Conservation (phyloP, 2,113 vertebrate species). For the Odontesthes bonariensis region DNA sequence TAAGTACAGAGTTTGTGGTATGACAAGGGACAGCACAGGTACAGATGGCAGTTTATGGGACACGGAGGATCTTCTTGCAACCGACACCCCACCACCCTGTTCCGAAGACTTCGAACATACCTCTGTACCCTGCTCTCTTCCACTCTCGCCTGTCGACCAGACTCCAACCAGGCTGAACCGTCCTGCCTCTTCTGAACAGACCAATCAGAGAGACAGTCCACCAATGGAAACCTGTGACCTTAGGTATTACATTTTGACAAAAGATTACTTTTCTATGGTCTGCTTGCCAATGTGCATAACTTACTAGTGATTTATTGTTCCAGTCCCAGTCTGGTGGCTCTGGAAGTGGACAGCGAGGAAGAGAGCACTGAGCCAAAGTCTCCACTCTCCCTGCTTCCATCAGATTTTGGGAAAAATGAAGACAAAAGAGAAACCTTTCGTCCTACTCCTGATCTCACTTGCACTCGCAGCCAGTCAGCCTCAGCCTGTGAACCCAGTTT, state of each 20-base stretch:
- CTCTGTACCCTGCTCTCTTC: constrained; percentile 13
- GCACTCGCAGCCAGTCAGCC: constrained; percentile 79
- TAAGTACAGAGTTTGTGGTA: constrained; percentile 67
- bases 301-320: constrained; percentile 15
- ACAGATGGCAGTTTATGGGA: constrained; percentile 71
- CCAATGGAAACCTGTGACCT: constrained; percentile 72
- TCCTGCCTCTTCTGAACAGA: constrained; percentile 63
- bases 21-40: constrained; percentile 68
- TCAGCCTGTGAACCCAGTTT: constrained; percentile 73
- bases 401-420: constrained; percentile 67
- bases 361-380: constrained; percentile 64
- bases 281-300: not conserved
- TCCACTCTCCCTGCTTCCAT: constrained; percentile 48
- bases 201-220: constrained; percentile 67
- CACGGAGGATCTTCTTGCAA: constrained; percentile 27
- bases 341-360: constrained; percentile 88
- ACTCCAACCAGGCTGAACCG: constrained; percentile 67
- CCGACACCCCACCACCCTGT: constrained; percentile 51
- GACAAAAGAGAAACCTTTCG: constrained; percentile 76
- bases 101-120: constrained; percentile 18
- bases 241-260: constrained; percentile 64
- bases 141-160: constrained; percentile 54
- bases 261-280: not conserved
- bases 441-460: constrained; percentile 68
- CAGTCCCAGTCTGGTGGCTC: constrained; percentile 91